Evolutionary conservation across 2,113 vertebrate species (phyloP).

Genomic region (Oplegnathus fasciatus): DNA sequence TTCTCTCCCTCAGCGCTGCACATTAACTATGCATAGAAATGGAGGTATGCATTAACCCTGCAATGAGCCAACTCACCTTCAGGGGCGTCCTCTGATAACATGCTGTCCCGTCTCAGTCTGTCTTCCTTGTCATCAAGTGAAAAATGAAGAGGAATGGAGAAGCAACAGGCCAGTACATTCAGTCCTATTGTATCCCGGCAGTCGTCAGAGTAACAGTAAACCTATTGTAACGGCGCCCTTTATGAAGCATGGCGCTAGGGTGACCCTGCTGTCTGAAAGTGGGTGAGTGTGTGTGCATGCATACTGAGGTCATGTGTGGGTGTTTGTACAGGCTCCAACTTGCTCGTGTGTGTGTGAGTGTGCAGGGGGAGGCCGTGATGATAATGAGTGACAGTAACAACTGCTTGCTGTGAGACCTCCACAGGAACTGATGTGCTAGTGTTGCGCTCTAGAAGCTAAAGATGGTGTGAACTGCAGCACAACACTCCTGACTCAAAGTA

Average conservation of each 20-base stretch:
- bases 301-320: constrained; percentile 71
- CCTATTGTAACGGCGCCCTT: constrained; percentile 81
- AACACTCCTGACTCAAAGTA: constrained; percentile 12
- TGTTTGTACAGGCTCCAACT: constrained; percentile 72
- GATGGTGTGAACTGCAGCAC: constrained; percentile 34
- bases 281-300: constrained; percentile 56
- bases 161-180: constrained; percentile 64
- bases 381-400: constrained; percentile 81
- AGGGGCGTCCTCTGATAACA: constrained; percentile 79
- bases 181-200: constrained; percentile 62
- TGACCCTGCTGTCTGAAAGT: constrained; percentile 76
- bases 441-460: constrained; percentile 56
- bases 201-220: constrained; percentile 78
- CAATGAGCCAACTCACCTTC: constrained; percentile 79
- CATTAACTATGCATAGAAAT: constrained; percentile 17
- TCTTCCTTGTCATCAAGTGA: constrained; percentile 74
- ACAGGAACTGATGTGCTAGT: constrained; percentile 55
- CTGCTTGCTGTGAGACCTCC: constrained; percentile 67
- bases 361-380: constrained; percentile 58
- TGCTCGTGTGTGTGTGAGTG: constrained; percentile 45
- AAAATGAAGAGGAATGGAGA: constrained; percentile 65
- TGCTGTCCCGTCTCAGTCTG: constrained; percentile 76
- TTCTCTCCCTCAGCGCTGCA: background rate
- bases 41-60: constrained; percentile 26
- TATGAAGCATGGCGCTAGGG: constrained; percentile 79